Base-by-base conservation (phyloP, 2,888 invertebrate species). In the Clunio marinus region DNA sequence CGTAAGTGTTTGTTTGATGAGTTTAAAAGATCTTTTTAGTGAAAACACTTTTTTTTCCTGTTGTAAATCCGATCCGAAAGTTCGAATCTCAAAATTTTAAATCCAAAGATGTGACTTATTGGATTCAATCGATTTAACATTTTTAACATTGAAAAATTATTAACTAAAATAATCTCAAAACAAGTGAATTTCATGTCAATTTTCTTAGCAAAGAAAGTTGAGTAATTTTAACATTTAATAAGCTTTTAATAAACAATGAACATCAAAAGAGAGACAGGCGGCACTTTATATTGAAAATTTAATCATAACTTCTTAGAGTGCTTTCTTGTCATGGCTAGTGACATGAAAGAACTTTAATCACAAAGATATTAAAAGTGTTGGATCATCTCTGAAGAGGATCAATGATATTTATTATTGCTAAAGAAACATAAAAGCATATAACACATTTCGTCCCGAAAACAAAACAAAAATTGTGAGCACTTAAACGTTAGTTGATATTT, bases 361-460 rank as follows among this genome's bases (percentile, higher is more conserved):
- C n/a, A n/a, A n/a, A n/a, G n/a, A n/a, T n/a, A n/a, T n/a, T n/a
- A n/a, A n/a, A n/a, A n/a, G n/a, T n/a, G n/a, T n/a, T n/a, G n/a
- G n/a, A n/a, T n/a, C n/a, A n/a, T n/a, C n/a, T n/a, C n/a, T n/a
- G n/a, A n/a, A n/a, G n/a, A n/a, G n/a, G n/a, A n/a, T n/a, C n/a
- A n/a, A n/a, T n/a, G n/a, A n/a, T n/a, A n/a, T n/a, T n/a, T n/a
- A n/a, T n/a, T 17, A 51, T 51, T 51, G 51, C 51, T 22, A 51
- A 51, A 51, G 51, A 51, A 7, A 51, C 17, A 22, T 22, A 51
- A 51, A 51, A 3, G 45, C 22, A 55, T 22, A 10, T 58, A 10
- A n/a, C 46, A 46, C 2, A 58, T 58, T 58, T 58, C 58, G 58
- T 58, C 58, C 58, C 58, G 24, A 51, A 45, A 7, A 13, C 2